Base-by-base conservation (phyloP, 2,797 vertebrate genomes). In the Ctenopoma multispine region DNA sequence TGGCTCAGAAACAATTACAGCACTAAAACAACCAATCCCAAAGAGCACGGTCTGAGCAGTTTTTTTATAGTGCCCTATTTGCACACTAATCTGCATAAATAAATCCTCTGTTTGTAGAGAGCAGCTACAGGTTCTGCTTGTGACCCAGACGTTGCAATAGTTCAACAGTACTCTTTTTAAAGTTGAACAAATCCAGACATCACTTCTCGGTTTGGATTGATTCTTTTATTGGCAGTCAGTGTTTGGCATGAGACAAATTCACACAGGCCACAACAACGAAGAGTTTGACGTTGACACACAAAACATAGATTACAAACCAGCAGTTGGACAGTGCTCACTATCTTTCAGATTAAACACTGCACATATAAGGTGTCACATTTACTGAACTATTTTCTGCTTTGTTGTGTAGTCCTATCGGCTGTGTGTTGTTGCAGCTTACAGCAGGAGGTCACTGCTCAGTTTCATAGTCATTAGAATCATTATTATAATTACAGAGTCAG, bases 161-260 rank as follows among this genome's bases (percentile, higher is more conserved):
- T 49, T 64, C n/a, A 29, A 5, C 12, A 44, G 5, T 15, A 24
- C 20, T 46, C 11, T 49, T 23, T 47, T 44, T 23, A 51, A 66
- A 77, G 74, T 46, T 66, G 73, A 73, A 78, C 23, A 23, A 63
- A 67, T 11, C 7, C 34, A 63, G 17, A 73, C 49, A 54, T 21
- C 23, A 75, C 27, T 21, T 61, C 49, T 83, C 14, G 21, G 59
- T 77, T 83, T 75, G 53, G 50, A 73, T 68, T 2, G 7, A 46
- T 70, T 79, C 6, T 81, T 93, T 93, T 88, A 92, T 92, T 93
- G 90, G 88, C 88, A 90, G 90, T 90, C 77, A 86, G 75, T 82
- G 73, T 80, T 85, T 74, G 84, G 56, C 58, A 63, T 78, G 82
- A 82, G 75, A 90, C 84, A 73, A 79, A 75, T 73, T 88, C 82